Base-by-base conservation (phyloP, 1,140 invertebrate genomes). In the Steinernema feltiae region DNA sequence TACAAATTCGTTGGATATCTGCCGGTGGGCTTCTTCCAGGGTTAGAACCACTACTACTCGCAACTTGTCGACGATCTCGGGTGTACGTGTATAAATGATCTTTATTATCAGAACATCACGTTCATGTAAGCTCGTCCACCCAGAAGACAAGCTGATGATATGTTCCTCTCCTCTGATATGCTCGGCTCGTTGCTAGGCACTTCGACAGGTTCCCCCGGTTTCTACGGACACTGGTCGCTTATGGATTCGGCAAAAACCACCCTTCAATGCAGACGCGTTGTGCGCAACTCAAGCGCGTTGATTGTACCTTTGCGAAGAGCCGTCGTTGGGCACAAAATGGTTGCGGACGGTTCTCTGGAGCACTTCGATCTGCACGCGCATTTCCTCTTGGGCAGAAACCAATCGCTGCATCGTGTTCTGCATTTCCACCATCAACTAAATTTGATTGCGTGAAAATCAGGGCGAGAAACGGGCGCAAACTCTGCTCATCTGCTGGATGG, bases 341-440 rank as follows among this genome's bases (percentile, higher is more conserved):
- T 86, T 85, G 2, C 85, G 76, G 35, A 85, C 85, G 32, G 85
- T 81, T 24, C 84, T 69, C 70, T 85, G 83, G 17, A 85, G 70
- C 1, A 86, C 77, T 69, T 85, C 84, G 31, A 85, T 87, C 72
- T 85, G 84, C 27, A 78, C 75, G 48, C 85, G 71, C 83, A 85
- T 87, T 71, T 86, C 85, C 31, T 85, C 84, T 74, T 85, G 85
- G 15, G 86, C 78, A 30, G 73, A 48, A 18, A 82, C 63, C 73
- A 85, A 69, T 70, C 75, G 79, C 70, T 85, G 81, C 79, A 84
- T 85, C 46, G 80, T 80, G 21, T 79, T 79, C 69, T 85, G 82
- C 84, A 85, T 85, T 72, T 85, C 84, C 15, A 76, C 75, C 74
- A 85, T 87, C 24, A 85, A 76, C 82, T 84, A 53, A 71, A 83